Evolutionary conservation across 2,113 vertebrate species (phyloP).

Genomic region (Clarias magur): DNA sequence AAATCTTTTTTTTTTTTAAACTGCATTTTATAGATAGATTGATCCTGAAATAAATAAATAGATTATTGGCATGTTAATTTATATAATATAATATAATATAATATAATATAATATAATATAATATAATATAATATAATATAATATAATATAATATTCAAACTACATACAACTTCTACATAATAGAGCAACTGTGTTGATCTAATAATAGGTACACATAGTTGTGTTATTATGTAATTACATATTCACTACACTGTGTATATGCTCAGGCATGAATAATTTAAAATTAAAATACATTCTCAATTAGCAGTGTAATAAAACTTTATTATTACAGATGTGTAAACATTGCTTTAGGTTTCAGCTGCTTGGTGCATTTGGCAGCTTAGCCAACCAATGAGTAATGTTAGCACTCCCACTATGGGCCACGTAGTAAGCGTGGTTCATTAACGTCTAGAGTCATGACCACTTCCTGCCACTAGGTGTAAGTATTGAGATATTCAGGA

Average conservation of each 20-base stretch:
- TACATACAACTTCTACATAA: no score
- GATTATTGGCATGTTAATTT: no score
- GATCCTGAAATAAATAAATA: no score
- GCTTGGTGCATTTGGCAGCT: neutral
- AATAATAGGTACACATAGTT: neutral
- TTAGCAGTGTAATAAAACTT: neutral
- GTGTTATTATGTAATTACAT: neutral
- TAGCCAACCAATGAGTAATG: neutral
- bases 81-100: no score
- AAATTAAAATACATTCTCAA: neutral
- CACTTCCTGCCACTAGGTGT: slow-evolving; percentile 43
- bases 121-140: no score
- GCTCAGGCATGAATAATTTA: neutral
- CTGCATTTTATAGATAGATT: no score
- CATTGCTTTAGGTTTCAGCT: neutral
- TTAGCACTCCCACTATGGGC: neutral
- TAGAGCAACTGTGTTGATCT: neutral
- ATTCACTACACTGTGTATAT: neutral
- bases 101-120: no score
- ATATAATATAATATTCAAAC: no score
- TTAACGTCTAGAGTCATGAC: neutral
- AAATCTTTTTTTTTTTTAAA: no score
- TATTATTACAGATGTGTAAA: neutral
- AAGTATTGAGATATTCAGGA: slow-evolving; percentile 25
- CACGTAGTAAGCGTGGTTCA: neutral